These are phyloP conservation scores for Lasiurus borealis DNA, from an alignment of 2,113 vertebrate genomes.

Conservation along the genomic window DNA sequence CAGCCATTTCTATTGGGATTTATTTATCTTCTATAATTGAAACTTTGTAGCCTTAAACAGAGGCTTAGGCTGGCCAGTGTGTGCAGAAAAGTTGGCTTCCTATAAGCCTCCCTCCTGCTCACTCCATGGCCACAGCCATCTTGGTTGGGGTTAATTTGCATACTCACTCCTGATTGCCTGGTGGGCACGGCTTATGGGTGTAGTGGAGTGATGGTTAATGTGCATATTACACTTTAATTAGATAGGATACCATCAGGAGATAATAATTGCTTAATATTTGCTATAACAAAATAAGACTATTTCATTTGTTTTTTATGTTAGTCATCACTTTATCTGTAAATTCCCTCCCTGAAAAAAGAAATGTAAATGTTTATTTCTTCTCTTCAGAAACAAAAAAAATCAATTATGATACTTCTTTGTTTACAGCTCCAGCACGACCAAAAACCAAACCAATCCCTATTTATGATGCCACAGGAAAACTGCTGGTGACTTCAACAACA, in stretches of 20 bases:
- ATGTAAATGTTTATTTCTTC: not conserved
- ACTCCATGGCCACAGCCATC: too few species aligned
- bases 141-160: too few species aligned
- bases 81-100: too few species aligned
- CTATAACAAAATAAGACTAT: not conserved
- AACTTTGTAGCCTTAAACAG: too few species aligned
- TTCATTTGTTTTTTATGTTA: conserved; percentile 17
- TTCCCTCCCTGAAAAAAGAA: conserved; percentile 20
- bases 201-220: too few species aligned
- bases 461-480: conserved; percentile 89
- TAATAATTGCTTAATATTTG: conserved; percentile 42
- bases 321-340: not conserved
- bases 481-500: conserved; percentile 93
- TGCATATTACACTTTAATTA: too few species aligned
- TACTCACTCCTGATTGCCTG: too few species aligned
- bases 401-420: conserved; percentile 69
- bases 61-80: too few species aligned
- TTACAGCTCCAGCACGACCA: conserved; percentile 93
- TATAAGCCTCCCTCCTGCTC: too few species aligned
- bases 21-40: too few species aligned
- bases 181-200: too few species aligned
- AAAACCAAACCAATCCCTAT: conserved; percentile 90
- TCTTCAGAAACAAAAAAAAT: conserved; percentile 15
- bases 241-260: not conserved
- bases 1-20: too few species aligned